Conservation (phyloP, 2,888 invertebrate genomes). For the Chrysotoxum bicinctum region DNA sequence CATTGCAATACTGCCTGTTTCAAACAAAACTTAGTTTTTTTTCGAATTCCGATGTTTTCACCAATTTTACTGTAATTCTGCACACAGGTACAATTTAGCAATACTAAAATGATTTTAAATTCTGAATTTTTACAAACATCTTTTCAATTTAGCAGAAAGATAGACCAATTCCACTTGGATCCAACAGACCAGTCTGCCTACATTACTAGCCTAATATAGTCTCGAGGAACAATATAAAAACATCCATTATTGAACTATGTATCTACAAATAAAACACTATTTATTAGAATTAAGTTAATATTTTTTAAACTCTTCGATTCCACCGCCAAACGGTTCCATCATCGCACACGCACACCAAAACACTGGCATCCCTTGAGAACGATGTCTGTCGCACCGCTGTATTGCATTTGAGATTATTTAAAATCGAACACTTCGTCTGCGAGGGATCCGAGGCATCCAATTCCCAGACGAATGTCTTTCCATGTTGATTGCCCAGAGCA, state of each 20-base stretch:
- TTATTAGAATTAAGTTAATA: constrained; percentile 34
- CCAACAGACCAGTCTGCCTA: too few species aligned
- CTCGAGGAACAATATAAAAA: not conserved
- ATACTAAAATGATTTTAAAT: too few species aligned
- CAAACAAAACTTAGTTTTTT: too few species aligned
- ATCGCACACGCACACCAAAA: constrained; percentile 96
- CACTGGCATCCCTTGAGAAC: constrained; percentile 92
- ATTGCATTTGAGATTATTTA: constrained; percentile 92
- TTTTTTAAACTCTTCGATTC: constrained; percentile 84
- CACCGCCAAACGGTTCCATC: constrained; percentile 98
- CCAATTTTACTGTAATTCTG: too few species aligned
- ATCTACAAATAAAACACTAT: constrained; percentile 28
- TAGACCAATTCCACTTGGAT: too few species aligned
- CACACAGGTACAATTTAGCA: too few species aligned
- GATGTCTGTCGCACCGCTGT: constrained; percentile 97
- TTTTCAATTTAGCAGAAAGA: too few species aligned
- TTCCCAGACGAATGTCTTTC: constrained; percentile 97
- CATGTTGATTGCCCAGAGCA: constrained; percentile 97
- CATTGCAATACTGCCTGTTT: too few species aligned
- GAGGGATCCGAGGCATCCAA: constrained; percentile 93
- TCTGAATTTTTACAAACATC: too few species aligned
- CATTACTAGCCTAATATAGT: too few species aligned
- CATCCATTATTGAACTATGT: constrained; percentile 1
- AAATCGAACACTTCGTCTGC: constrained; percentile 88
- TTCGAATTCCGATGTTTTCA: too few species aligned